These are phyloP conservation scores for Catocala nupta DNA, from an alignment of 2,888 invertebrate genomes.

Conservation along the genomic window DNA sequence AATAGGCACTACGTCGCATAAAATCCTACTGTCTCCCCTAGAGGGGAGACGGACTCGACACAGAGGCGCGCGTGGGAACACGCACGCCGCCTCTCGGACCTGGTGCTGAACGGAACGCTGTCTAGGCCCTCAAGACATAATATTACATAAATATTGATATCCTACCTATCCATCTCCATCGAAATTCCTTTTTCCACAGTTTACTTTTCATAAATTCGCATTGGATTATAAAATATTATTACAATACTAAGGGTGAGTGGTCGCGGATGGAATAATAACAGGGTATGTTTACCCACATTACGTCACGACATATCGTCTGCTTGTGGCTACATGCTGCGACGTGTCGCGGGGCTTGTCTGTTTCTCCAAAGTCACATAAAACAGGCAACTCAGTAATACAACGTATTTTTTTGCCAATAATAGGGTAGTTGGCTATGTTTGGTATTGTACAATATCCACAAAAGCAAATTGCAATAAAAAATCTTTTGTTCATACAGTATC, in stretches of 20 bases:
- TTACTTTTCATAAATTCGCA: constrained; percentile 44
- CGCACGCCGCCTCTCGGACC: too few relatives aligned
- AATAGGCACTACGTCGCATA: too few relatives aligned
- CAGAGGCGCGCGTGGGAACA: too few relatives aligned
- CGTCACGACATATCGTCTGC: constrained; percentile 22
- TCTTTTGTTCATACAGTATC: too few relatives aligned
- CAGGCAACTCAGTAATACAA: background rate
- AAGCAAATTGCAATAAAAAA: too few relatives aligned
- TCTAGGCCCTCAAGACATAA: background rate
- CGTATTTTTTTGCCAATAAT: background rate
- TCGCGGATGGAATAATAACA: constrained; percentile 47
- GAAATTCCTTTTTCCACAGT: constrained; percentile 16
- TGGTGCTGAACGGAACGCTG: too few relatives aligned
- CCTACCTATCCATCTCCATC: background rate
- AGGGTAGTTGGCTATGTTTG: too few relatives aligned
- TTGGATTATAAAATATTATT: constrained; percentile 45
- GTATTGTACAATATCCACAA: too few relatives aligned
- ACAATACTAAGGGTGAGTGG: constrained; percentile 34
- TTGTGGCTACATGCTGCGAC: constrained; percentile 6
- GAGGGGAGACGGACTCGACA: too few relatives aligned
- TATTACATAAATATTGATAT: constrained; percentile 8
- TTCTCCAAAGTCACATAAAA: background rate
- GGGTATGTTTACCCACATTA: constrained; percentile 43
- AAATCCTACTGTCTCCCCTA: too few relatives aligned
- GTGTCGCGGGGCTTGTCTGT: constrained; percentile 13